Evolutionary conservation across 2,797 vertebrate species (phyloP), one percentile per base, ranked within the genome.

Genomic region (Cryptoprocta ferox): DNA sequence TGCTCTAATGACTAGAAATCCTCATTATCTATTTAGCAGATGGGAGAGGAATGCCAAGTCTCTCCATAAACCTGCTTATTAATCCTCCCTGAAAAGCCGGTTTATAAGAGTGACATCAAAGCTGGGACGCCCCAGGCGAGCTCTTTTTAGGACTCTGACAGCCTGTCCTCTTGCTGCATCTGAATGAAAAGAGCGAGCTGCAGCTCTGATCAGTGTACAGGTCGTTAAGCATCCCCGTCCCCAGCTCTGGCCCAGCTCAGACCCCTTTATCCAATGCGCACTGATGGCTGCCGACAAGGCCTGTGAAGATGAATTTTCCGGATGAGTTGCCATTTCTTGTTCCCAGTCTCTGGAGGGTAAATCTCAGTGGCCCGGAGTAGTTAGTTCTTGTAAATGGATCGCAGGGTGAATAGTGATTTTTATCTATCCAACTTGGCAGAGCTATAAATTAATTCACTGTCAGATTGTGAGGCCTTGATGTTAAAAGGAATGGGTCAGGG

Each of bases 241-340:
- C 42, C 28, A 63, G 1, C 61, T 12, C 81, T 2, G 39, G 32
- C 78, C n/a, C 32, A 6, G 2, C 35, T 61, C 68, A 56, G 39
- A 28, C 50, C 86, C 83, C 89, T 76, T 91, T 68, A 79, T 94
- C 85, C 80, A 90, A 1, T 13, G 26, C 32, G 42, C 28, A 3
- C 81, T 94, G 89, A 68, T 24, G 61, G 59, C 95, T 48, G 32
- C 48, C 84, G 26, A 94, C 65, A 83, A 95, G 71, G 82, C 85
- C 73, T 63, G 3, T 30, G 45, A 71, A 93, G 96, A 65, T 78
- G 68, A 13, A 87, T 84, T 94, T 95, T 94, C 92, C 78, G 82
- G 97, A 93, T 24, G 61, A 90, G 66, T 87, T 95, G 45, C 48
- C 81, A 28, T 92, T 71, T 90, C 86, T 97, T 94, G 42, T 89